Evolutionary conservation across 2,113 vertebrate genomes (phyloP), one percentile per base, ranked within the genome.

Genomic region (Hylia prasina): DNA sequence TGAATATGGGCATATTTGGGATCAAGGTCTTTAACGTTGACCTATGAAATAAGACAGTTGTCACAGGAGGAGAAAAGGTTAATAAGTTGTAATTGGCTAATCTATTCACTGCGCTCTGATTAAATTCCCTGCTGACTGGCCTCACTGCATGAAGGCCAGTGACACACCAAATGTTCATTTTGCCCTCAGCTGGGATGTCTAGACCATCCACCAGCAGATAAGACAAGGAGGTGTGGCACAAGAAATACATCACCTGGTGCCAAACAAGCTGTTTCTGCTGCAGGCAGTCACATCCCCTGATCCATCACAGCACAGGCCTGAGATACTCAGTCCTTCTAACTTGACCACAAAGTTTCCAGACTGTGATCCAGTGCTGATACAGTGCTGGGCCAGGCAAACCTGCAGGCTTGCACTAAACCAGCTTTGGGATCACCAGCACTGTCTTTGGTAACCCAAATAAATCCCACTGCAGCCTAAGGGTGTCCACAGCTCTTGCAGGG

Each of bases 21-120:
- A 93, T 99, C 99, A 87, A 99, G 98, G 10, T 99, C 99, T 97
- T 99, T 99, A 92, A 98, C 60, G 60, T 98, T 99, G 18, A 99
- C 99, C 99, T 99, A 91, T 11, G 35, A 86, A 89, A 68, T 58
- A 80, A 85, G 73, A 76, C 6, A 5, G 31, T 83, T 79, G 66
- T 80, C 40, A 66, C n/a, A 57, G 48, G 30, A 79, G 70, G 44
- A 60, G 35, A 28, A 94, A 92, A 93, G 14, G 30, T 91, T 72
- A 65, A 7, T 65, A 66, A 54, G 13, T 60, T 47, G 39, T 21
- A 51, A 87, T 7, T 31, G 68, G 10, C 15, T 78, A 33, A 77
- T 66, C 60, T 95, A 40, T 54, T 50, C 19, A 39, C 31, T 45
- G 28, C 20, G 44, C 39, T 50, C 0, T 39, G 50, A 64, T 50